A percentile compares a stretch with the other conserved stretches of the same genome.
These are phyloP conservation scores for Clarias macrocephalus DNA, from an alignment of 2,113 vertebrate species.

Conservation along the genomic window DNA sequence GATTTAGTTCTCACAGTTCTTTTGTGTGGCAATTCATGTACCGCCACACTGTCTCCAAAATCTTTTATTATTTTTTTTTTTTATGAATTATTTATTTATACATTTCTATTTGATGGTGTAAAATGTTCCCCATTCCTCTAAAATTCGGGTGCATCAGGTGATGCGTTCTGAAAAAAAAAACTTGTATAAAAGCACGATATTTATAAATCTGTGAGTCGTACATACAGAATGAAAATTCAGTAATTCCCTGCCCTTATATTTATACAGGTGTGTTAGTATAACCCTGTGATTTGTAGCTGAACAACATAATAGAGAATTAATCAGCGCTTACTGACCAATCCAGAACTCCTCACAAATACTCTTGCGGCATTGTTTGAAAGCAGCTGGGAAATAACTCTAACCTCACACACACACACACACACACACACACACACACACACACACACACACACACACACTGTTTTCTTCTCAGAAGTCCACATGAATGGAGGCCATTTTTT, in stretches of 20 bases:
- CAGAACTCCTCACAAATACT: background rate
- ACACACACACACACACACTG: conserved; percentile 68
- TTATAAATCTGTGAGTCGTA: too few species aligned
- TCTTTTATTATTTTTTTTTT: too few species aligned
- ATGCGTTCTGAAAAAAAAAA: too few species aligned
- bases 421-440: conserved; percentile 32
- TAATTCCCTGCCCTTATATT: background rate
- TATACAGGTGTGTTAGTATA: background rate
- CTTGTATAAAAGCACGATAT: too few species aligned
- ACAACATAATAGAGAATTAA: background rate
- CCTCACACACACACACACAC: conserved; percentile 16
- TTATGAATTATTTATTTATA: too few species aligned
- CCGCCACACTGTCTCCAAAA: too few species aligned
- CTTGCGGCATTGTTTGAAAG: background rate
- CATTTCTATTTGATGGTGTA: too few species aligned
- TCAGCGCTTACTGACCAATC: background rate
- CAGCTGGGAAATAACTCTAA: conserved; percentile 2
- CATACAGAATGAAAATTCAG: too few species aligned
- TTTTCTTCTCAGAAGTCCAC: conserved; percentile 63
- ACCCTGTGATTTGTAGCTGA: background rate
- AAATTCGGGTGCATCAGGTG: too few species aligned
- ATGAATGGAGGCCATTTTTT: conserved; percentile 77
- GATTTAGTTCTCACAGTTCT: too few species aligned
- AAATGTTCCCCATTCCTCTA: too few species aligned
- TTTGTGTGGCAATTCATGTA: too few species aligned